These are phyloP conservation scores for Platanista minor DNA, from an alignment of 2,113 vertebrate species.

Conservation along the genomic window DNA sequence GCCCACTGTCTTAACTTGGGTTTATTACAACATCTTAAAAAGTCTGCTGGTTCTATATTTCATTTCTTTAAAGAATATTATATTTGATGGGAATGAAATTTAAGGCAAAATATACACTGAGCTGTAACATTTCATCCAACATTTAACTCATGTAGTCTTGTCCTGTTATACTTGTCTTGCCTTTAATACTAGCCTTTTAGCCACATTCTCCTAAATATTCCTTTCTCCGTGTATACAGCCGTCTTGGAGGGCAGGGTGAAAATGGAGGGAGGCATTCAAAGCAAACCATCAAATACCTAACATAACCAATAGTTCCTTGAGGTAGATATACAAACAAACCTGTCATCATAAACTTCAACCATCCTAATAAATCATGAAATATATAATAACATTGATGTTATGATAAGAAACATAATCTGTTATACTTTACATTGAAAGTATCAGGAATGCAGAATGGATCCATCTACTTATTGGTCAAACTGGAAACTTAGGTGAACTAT, in stretches of 20 bases:
- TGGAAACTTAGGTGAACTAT: not conserved
- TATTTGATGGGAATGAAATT: not conserved
- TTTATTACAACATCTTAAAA: not conserved
- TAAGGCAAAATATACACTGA: not conserved
- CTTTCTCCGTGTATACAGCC: not conserved
- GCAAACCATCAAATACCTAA: not conserved
- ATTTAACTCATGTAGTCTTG: not conserved
- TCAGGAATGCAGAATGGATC: not conserved
- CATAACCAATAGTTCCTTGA: not conserved
- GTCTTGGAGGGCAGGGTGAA: rapidly evolving
- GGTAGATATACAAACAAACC: not conserved
- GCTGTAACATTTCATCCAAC: not conserved
- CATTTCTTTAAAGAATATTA: not conserved
- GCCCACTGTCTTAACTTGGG: not conserved
- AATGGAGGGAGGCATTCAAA: not conserved
- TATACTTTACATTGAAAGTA: not conserved
- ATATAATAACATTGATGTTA: not conserved
- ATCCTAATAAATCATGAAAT: not conserved
- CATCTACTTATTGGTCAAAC: not conserved
- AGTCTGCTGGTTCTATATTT: not conserved
- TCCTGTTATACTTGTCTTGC: not conserved
- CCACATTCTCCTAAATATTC: not conserved
- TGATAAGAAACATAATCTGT: not conserved
- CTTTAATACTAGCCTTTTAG: not conserved
- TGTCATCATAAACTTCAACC: not conserved